Evolutionary conservation across 2,888 invertebrate genomes (phyloP), one percentile per base, ranked within the genome.

Genomic region (Aspidapion aeneum): DNA sequence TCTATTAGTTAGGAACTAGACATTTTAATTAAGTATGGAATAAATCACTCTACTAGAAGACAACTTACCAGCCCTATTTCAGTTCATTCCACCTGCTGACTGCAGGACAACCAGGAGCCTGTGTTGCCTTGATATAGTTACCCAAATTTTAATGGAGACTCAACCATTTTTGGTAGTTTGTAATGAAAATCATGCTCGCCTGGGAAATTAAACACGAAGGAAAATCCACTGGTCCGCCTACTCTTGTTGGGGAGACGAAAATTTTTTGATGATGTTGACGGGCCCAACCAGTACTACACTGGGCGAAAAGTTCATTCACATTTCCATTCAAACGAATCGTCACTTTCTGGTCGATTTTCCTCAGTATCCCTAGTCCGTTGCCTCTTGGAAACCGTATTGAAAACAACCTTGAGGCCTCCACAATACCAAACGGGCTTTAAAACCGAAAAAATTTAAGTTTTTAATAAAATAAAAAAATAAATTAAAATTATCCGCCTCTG

Each of bases 51-150:
- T 35, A 35, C 5, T 35, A 35, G 35, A 7, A 12, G 12, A 12
- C 5, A 3, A 35, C 35, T 35, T 35, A 35, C 35, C 35, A 56
- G 21, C 62, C 79, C 79, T 72, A 70, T 73, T 73, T 75, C 74
- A 74, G 70, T 71, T 70, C 73, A 74, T 74, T 77, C 76, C 78
- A 78, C 78, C 78, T 78, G 77, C 77, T 77, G 76, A 75, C 75
- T 76, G 72, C 72, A 74, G 71, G 70, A 70, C 69, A 69, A 73
- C 72, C 71, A 71, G 72, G 71, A 70, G 73, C 12, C 35, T n/a
- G n/a, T n/a, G n/a, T n/a, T n/a, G n/a, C n/a, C n/a, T n/a, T n/a
- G n/a, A n/a, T n/a, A n/a, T n/a, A n/a, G n/a, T n/a, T n/a, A n/a
- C n/a, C n/a, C n/a, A n/a, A n/a, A n/a, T n/a, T n/a, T n/a, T n/a